A percentile compares a stretch with the other conserved stretches of the same genome.
phyloP scores from a whole-genome alignment of 2,113 vertebrate species.

The Ginglymostoma cirratum region DNA sequence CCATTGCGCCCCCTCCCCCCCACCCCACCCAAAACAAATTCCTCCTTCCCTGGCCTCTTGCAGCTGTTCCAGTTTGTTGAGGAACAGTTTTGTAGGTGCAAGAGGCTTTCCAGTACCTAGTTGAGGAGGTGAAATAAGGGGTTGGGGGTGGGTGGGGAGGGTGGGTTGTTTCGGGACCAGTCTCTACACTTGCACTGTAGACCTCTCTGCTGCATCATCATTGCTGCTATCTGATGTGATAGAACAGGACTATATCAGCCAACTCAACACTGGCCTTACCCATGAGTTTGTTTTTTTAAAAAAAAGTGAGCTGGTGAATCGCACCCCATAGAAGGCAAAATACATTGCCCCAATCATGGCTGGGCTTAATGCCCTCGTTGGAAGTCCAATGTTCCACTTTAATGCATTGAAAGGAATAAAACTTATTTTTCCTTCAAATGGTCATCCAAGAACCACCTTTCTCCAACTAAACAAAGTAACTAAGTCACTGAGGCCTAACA shows the following conservation, averaged over 20 bases:
- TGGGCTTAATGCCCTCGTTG: not conserved
- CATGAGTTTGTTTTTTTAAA: not conserved
- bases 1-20: not conserved
- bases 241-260: not conserved
- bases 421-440: not conserved
- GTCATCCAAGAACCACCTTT: not conserved
- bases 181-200: not conserved
- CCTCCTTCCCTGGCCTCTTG: conserved; percentile 20
- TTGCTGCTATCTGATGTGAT: not conserved
- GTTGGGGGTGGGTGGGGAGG: too few species aligned
- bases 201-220: not conserved
- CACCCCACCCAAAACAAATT: not conserved
- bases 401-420: not conserved
- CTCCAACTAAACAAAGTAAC: not conserved
- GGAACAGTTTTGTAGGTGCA: not conserved
- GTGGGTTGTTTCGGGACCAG: too few species aligned
- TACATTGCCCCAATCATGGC: not conserved
- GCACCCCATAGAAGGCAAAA: not conserved
- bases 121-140: too few species aligned
- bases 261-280: not conserved
- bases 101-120: not conserved
- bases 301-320: not conserved
- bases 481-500: not conserved
- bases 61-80: not conserved
- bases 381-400: not conserved